A percentile compares a stretch with the other conserved stretches of the same genome.
phyloP scores from a whole-genome alignment of 2,113 vertebrate genomes.

The Lipophrys pholis region DNA sequence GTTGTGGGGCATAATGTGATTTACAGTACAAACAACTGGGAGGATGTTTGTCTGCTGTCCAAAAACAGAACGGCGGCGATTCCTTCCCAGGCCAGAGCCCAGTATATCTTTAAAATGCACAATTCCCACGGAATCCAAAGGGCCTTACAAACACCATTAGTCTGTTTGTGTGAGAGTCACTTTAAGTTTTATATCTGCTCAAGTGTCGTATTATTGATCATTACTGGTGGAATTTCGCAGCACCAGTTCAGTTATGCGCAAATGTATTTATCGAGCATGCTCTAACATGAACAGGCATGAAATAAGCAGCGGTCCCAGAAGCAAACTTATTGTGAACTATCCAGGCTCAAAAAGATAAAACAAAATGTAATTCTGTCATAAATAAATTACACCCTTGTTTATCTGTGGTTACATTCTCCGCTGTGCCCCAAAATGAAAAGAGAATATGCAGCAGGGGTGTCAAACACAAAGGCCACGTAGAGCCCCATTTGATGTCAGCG shows the following conservation, averaged over 20 bases:
- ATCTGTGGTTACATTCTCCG: too few species aligned
- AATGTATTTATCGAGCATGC: background rate
- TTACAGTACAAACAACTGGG: slow-evolving; percentile 75
- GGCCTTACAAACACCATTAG: background rate
- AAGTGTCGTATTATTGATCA: slow-evolving; percentile 6
- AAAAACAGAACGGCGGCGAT: slow-evolving; percentile 50
- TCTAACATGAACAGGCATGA: background rate
- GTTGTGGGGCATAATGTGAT: slow-evolving; percentile 87
- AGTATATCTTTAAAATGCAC: slow-evolving; percentile 21
- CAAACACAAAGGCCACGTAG: too few species aligned
- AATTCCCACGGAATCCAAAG: slow-evolving; percentile 24
- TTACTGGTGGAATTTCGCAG: background rate
- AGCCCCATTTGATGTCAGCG: too few species aligned
- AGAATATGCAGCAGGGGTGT: too few species aligned
- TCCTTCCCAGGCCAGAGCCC: slow-evolving; percentile 19
- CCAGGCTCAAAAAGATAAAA: too few species aligned
- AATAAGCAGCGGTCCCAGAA: slow-evolving; percentile 25
- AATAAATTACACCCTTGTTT: too few species aligned
- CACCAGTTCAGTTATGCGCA: slow-evolving; percentile 12
- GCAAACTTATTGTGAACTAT: too few species aligned
- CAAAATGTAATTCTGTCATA: too few species aligned
- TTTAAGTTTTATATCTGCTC: background rate
- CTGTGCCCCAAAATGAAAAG: too few species aligned
- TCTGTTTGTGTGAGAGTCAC: slow-evolving; percentile 15
- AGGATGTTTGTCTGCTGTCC: slow-evolving; percentile 70